Conservation (phyloP, 2,888 invertebrate genomes). For the Nesidiocoris tenuis region DNA sequence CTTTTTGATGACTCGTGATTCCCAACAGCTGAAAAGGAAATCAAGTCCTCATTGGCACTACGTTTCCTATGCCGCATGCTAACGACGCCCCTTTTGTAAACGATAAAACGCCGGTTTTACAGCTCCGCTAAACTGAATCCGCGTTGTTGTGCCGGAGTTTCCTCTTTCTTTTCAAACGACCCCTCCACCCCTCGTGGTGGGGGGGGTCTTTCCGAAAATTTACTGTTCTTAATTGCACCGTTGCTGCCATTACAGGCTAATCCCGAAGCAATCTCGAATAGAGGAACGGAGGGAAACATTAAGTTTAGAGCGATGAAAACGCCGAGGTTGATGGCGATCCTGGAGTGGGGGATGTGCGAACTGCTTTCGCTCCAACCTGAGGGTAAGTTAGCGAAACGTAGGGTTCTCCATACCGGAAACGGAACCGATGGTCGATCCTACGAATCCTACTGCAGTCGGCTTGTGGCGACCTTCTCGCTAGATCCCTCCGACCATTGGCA, state of each 20-base stretch:
- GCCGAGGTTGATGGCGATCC: background rate
- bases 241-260: slow-evolving; percentile 29
- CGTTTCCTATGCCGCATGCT: background rate
- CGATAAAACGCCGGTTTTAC: background rate
- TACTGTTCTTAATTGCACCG: slow-evolving; percentile 14
- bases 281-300: slow-evolving; percentile 11
- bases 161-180: background rate
- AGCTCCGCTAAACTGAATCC: background rate
- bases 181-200: background rate
- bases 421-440: slow-evolving; percentile 28
- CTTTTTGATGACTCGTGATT: background rate
- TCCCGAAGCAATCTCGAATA: slow-evolving; percentile 27
- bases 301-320: slow-evolving; percentile 22
- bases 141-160: background rate
- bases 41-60: background rate
- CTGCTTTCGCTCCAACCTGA: background rate
- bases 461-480: no score
- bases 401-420: background rate
- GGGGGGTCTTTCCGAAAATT: background rate
- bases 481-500: no score
- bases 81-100: background rate
- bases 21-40: background rate
- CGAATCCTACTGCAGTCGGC: no score
- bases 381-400: background rate
- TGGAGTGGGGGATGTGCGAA: slow-evolving; percentile 1